phyloP scores from a whole-genome alignment of 2,113 vertebrate species.

The Carassius auratus region DNA sequence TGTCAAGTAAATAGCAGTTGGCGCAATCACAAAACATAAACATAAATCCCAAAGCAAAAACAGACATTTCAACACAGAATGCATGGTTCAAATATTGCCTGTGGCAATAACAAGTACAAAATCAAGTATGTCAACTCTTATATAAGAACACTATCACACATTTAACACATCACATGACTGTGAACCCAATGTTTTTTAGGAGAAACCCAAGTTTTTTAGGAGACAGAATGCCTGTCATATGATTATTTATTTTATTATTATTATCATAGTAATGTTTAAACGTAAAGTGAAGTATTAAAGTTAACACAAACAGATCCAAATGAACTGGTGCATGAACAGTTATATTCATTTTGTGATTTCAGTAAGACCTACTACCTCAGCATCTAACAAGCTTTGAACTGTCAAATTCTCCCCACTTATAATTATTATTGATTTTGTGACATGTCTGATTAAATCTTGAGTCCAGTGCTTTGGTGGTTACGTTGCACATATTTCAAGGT shows the following conservation, averaged over 20 bases:
- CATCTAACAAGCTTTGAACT: conserved; percentile 12
- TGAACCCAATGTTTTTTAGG: too few relatives aligned
- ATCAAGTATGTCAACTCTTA: too few relatives aligned
- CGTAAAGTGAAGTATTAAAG: neutral
- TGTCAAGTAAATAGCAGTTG: neutral
- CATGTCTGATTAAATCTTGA: conserved; percentile 23
- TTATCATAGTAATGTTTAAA: neutral
- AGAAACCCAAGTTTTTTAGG: too few relatives aligned
- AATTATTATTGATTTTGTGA: conserved; percentile 46
- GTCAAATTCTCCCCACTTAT: conserved; percentile 21
- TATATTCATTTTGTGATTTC: neutral
- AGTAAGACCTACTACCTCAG: neutral
- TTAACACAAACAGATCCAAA: neutral
- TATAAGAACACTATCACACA: too few relatives aligned
- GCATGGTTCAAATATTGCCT: too few relatives aligned
- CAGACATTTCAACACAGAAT: too few relatives aligned
- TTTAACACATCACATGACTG: too few relatives aligned
- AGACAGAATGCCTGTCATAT: neutral
- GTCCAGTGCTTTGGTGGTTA: neutral
- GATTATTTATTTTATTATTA: neutral
- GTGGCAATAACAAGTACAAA: too few relatives aligned
- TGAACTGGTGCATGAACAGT: neutral
- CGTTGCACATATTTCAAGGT: neutral
- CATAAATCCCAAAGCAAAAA: too few relatives aligned
- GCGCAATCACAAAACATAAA: too few relatives aligned